Conservation (phyloP, 2,888 invertebrate genomes). For the Sarcophaga caerulescens region DNA sequence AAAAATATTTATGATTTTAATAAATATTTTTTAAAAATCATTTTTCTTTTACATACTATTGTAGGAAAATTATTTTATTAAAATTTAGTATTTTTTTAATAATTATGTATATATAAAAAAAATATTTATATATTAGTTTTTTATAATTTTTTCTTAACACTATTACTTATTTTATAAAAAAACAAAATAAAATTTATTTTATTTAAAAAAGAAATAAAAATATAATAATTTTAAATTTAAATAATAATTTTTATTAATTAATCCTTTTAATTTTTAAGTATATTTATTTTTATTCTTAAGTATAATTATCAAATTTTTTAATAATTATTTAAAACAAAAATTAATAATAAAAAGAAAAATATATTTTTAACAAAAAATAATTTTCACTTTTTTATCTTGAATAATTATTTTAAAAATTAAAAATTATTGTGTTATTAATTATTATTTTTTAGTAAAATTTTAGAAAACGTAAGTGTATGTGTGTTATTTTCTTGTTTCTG, state of each 20-base stretch:
- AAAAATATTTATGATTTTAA: no score
- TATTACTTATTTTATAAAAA: no score
- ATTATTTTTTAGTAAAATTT: slow-evolving; percentile 33
- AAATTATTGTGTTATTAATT: not conserved
- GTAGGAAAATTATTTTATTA: slow-evolving; percentile 1
- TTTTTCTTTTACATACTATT: not conserved
- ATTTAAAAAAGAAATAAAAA: no score
- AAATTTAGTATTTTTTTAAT: slow-evolving; percentile 59
- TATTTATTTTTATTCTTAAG: no score
- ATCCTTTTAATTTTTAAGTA: no score
- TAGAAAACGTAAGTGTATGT: slow-evolving; percentile 50
- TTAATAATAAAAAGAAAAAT: slow-evolving; percentile 4
- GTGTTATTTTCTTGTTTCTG: slow-evolving; percentile 12
- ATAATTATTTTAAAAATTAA: not conserved
- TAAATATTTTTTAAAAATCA: slow-evolving; percentile 49
- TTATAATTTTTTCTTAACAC: no score
- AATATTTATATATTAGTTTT: not conserved
- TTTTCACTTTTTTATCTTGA: not conserved
- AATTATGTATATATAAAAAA: slow-evolving; percentile 54
- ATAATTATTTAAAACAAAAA: slow-evolving; percentile 12
- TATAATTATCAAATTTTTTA: no score
- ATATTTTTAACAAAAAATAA: no score
- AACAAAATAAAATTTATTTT: no score
- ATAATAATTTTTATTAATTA: slow-evolving; percentile 22
- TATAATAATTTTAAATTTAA: not conserved